A percentile compares a stretch with the other conserved stretches of the same genome.
Evolutionary conservation across 2,113 vertebrate species (phyloP).

Genomic region (Phaethon lepturus): DNA sequence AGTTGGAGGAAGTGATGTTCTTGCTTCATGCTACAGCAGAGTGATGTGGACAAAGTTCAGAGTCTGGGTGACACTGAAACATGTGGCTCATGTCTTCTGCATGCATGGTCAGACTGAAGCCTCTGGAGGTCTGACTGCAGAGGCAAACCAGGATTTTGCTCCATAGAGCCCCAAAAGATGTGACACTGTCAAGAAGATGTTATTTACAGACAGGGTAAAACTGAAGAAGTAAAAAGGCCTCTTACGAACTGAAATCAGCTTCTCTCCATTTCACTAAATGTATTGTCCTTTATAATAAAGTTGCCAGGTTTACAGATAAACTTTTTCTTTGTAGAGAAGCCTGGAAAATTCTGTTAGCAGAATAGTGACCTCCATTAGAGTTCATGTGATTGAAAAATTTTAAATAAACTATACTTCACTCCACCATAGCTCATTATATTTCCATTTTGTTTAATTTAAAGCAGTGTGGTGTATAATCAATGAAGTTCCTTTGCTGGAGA

Average conservation of each 20-base stretch:
- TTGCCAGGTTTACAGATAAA: neutral
- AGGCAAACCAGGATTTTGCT: neutral
- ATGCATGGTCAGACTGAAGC: neutral
- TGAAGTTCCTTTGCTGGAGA: conserved; percentile 11
- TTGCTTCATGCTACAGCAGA: neutral
- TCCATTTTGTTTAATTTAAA: conserved; percentile 59
- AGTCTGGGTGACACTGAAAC: neutral
- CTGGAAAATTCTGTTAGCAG: conserved; percentile 22
- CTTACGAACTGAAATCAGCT: conserved; percentile 10
- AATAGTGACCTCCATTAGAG: conserved; percentile 8
- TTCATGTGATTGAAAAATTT: conserved; percentile 34
- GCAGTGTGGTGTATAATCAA: conserved; percentile 30
- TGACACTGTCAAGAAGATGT: neutral
- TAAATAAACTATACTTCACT: conserved; percentile 46
- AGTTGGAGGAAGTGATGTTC: neutral
- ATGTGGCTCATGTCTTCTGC: neutral
- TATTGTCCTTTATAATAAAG: neutral
- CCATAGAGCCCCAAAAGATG: neutral
- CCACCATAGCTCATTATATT: conserved; percentile 47
- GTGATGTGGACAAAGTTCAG: neutral
- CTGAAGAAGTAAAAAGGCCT: neutral
- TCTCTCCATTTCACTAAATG: neutral
- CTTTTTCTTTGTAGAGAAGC: neutral
- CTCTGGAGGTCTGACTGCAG: neutral
- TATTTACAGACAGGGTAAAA: conserved; percentile 38